Base-by-base conservation (phyloP, 1,140 invertebrate species). In the Neodiprion pinetum region DNA sequence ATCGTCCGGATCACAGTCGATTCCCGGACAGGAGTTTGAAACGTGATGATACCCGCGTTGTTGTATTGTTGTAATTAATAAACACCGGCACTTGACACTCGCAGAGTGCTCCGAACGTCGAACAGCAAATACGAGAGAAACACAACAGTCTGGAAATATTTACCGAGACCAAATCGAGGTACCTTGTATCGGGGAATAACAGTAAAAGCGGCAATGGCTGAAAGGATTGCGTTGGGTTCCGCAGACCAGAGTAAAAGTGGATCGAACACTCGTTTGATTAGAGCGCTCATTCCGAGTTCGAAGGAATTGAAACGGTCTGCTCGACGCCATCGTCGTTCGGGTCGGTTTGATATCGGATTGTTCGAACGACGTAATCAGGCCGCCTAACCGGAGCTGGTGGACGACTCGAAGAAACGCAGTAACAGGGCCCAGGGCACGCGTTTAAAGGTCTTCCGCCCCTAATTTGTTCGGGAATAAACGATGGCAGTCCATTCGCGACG, bases 391-490 rank as follows among this genome's bases (percentile, higher is more conserved):
- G 53, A 61, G n/a, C 53, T 61, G 53, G 53, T 61, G n/a, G 53
- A 61, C 2, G 53, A 61, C 8, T 61, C 8, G 53, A 61, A n/a
- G n/a, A 61, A 61, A 61, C 2, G 11, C n/a, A 3, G 53, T 61
- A 61, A 61, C 53, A 61, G 2, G 53, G 2, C 53, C 53, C 53
- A 11, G 7, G 7, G 53, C 53, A n/a, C 11, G n/a, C 53, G n/a
- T 61, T 61, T 61, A 61, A n/a, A 61, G 53, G 53, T 61, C 53
- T 61, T 61, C 53, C n/a, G 53, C 53, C 53, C 53, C n/a, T 61
- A 61, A 61, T 61, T 61, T 61, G 53, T 61, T n/a, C 53, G n/a
- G 14, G 53, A 61, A n/a, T 61, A 61, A 61, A 61, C 11, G 53
- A 61, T 61, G 53, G 53, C 53, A 11, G n/a, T 61, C 53, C 53